These are phyloP conservation scores for Mico argentatus DNA, from an alignment of 2,797 vertebrate genomes.

Conservation along the genomic window DNA sequence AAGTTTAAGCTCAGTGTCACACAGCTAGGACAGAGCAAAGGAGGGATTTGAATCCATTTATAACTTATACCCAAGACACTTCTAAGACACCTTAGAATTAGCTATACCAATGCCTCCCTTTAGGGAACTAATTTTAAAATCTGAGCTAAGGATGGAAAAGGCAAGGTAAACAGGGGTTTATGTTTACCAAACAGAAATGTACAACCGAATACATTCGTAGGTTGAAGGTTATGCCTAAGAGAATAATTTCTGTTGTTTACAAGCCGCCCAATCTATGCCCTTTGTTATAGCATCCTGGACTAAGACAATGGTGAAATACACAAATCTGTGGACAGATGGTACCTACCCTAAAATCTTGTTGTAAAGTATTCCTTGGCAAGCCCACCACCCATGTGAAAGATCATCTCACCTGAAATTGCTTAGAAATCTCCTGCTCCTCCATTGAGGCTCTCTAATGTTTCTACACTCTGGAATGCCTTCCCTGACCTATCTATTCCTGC, in stretches of 20 bases:
- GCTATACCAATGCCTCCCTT: not conserved
- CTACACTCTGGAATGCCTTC: not conserved
- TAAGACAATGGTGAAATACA: not conserved
- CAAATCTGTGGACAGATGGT: not conserved
- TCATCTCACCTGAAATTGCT: rapidly evolving
- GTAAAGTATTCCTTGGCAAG: not conserved
- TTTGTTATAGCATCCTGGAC: not conserved
- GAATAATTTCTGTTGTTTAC: not conserved
- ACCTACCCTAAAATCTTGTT: not conserved
- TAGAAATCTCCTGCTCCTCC: not conserved
- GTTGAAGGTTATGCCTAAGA: not conserved
- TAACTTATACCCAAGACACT: not conserved
- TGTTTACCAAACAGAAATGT: too few relatives aligned
- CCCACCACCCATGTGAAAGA: too few relatives aligned
- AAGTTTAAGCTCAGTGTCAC: not conserved
- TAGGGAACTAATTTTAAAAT: not conserved
- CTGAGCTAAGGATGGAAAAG: not conserved
- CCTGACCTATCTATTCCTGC: not conserved
- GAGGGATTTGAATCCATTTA: not conserved
- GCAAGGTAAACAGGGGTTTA: not conserved
- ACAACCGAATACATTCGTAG: not conserved
- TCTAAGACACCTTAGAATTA: not conserved
- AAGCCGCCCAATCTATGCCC: not conserved
- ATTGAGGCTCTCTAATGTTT: not conserved
- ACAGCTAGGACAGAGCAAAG: not conserved